Evolutionary conservation across 2,888 invertebrate genomes (phyloP).

Genomic region (Plusia festucae): DNA sequence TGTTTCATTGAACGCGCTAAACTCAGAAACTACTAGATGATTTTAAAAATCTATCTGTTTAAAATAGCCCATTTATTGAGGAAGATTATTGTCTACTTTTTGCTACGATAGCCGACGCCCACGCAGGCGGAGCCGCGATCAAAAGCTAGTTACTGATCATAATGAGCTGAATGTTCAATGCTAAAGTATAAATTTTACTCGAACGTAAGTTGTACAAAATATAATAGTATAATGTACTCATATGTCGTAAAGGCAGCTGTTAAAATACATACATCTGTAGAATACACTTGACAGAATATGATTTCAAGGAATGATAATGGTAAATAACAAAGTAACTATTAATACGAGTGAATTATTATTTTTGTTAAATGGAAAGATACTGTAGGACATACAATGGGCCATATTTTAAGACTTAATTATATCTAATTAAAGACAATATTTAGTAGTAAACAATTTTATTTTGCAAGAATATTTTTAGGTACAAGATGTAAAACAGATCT

Average conservation of each 20-base stretch:
- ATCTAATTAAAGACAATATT: too few species aligned
- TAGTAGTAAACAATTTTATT: too few species aligned
- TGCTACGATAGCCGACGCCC: too few species aligned
- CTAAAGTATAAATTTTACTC: not conserved
- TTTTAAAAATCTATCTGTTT: too few species aligned
- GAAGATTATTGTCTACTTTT: too few species aligned
- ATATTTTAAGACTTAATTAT: not conserved
- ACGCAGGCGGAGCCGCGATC: too few species aligned
- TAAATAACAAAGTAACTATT: not conserved
- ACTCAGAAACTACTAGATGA: too few species aligned
- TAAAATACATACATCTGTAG: not conserved
- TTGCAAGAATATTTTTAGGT: not conserved
- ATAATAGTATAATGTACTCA: conserved; percentile 2
- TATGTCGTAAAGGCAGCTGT: not conserved
- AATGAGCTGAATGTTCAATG: not conserved
- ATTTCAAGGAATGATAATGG: not conserved
- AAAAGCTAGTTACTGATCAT: too few species aligned
- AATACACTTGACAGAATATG: conserved; percentile 1
- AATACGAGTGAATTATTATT: not conserved
- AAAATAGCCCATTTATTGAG: too few species aligned
- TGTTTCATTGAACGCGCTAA: too few species aligned
- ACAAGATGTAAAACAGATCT: conserved; percentile 11
- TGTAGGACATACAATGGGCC: too few species aligned
- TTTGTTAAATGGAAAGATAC: not conserved
- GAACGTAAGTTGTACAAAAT: not conserved